phyloP scores from a whole-genome alignment of 2,797 vertebrate genomes.

The Trachops cirrhosus region DNA sequence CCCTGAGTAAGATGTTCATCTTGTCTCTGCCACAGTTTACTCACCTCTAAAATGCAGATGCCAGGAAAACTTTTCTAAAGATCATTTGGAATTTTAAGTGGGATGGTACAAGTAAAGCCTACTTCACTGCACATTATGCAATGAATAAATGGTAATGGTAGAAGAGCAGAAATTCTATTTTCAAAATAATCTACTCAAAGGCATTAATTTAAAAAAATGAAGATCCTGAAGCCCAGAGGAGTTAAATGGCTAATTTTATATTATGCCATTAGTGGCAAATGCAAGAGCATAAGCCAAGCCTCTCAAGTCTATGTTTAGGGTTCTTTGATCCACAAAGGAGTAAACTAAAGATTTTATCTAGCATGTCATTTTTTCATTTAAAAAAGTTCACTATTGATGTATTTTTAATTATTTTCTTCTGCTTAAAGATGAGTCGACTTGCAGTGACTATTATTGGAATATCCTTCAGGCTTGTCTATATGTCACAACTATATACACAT shows the following conservation, averaged over 20 bases:
- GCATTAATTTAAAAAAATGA: neutral
- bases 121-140: neutral
- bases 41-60: neutral
- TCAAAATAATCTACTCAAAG: neutral
- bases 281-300: neutral
- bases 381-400: neutral
- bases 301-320: neutral
- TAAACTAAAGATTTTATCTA: neutral
- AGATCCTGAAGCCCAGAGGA: neutral
- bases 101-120: neutral
- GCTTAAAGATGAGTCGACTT: neutral
- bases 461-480: neutral
- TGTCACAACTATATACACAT: neutral
- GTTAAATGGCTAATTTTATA: neutral
- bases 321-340: neutral
- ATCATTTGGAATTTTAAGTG: neutral
- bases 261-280: neutral
- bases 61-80: neutral
- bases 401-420: neutral
- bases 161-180: neutral
- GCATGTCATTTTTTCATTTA: neutral
- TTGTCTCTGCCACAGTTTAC: neutral
- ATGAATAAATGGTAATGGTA: neutral
- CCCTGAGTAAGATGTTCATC: neutral
- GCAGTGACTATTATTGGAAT: neutral